Evolutionary conservation across 2,797 vertebrate species (phyloP).

Genomic region (Xenentodon cancila): DNA sequence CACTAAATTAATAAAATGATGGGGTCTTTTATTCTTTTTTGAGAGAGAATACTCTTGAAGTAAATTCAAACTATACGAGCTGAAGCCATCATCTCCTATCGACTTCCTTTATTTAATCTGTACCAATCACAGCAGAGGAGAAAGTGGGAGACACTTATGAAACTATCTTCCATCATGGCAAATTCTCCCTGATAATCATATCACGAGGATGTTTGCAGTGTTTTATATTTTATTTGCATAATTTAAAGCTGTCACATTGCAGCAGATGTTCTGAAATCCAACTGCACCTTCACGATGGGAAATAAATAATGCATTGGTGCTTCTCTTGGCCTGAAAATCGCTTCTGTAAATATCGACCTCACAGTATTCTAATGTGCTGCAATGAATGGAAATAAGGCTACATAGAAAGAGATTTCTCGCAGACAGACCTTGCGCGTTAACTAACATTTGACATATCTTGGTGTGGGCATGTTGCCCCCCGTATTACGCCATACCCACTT

Average conservation of each 20-base stretch:
- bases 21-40: slow-evolving; percentile 11
- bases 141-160: slow-evolving; percentile 8
- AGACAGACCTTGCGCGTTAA: slow-evolving; percentile 49
- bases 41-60: background rate
- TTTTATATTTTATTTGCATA: slow-evolving; percentile 9
- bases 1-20: slow-evolving; percentile 29
- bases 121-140: slow-evolving; percentile 6
- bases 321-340: slow-evolving; percentile 54
- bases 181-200: slow-evolving; percentile 13
- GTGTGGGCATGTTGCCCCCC: slow-evolving; percentile 61
- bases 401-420: slow-evolving; percentile 41
- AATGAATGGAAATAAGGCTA: slow-evolving; percentile 68
- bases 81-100: slow-evolving; percentile 42
- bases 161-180: slow-evolving; percentile 19
- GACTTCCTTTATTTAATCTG: slow-evolving; percentile 35
- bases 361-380: slow-evolving; percentile 60
- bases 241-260: slow-evolving; percentile 11
- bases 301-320: slow-evolving; percentile 63
- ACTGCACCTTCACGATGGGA: slow-evolving; percentile 11
- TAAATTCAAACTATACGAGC: slow-evolving; percentile 37
- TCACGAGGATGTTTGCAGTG: slow-evolving; percentile 6
- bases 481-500: slow-evolving; percentile 56
- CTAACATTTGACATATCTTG: slow-evolving; percentile 62
- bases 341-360: slow-evolving; percentile 62
- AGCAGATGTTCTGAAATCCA: slow-evolving; percentile 19